Evolutionary conservation across 2,797 vertebrate genomes (phyloP).

Genomic region (Amniataba percoides): DNA sequence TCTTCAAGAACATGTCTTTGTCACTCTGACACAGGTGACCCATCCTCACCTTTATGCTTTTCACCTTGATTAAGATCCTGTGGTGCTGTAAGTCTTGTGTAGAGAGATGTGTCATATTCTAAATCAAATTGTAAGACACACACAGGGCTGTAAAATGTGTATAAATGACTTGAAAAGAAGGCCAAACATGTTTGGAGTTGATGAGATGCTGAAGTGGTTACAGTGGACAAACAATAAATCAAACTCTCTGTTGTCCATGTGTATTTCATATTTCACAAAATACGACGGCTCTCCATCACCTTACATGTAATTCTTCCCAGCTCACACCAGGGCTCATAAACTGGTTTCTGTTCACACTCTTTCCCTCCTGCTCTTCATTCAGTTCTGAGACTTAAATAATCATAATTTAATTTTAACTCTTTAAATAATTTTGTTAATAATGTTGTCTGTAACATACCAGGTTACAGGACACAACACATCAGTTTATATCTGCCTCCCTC

Average conservation of each 20-base stretch:
- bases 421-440: too few species aligned
- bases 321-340: background rate
- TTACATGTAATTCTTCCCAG: background rate
- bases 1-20: background rate
- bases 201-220: background rate
- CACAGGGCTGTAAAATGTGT: background rate
- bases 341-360: background rate
- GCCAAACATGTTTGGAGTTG: too few species aligned
- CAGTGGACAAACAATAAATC: background rate
- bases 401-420: background rate
- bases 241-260: background rate
- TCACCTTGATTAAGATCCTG: too few species aligned
- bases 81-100: background rate
- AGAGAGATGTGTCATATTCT: too few species aligned
- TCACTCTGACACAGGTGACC: background rate
- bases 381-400: background rate
- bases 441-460: background rate
- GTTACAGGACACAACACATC: background rate
- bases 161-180: too few species aligned
- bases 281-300: too few species aligned
- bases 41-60: background rate
- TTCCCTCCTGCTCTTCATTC: background rate
- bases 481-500: background rate
- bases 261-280: background rate
- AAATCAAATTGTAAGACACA: too few species aligned